These are phyloP conservation scores for Poeciliopsis gracilis DNA, from an alignment of 2,797 vertebrate genomes.

Conservation along the genomic window DNA sequence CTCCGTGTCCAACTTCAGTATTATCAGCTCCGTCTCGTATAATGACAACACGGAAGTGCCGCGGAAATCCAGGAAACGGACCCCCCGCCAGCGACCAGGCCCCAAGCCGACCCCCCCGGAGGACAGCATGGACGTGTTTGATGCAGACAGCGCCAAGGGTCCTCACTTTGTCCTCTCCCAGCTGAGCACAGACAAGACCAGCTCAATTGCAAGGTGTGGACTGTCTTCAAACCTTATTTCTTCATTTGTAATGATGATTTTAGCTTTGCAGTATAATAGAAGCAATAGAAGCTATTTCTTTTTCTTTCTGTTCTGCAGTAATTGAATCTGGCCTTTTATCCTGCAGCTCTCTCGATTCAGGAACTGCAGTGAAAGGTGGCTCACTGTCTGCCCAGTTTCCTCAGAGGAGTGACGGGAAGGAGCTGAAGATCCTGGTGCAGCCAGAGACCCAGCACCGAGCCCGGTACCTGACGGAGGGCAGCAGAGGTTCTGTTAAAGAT, in stretches of 20 bases:
- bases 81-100: constrained; percentile 96
- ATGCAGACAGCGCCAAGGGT: constrained; percentile 98
- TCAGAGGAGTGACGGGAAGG: constrained; percentile 92
- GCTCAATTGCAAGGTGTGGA: constrained; percentile 59
- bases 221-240: constrained; percentile 10
- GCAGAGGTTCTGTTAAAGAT: constrained; percentile 97
- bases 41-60: constrained; percentile 99
- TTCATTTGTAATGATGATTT: constrained; percentile 9
- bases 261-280: constrained; percentile 12
- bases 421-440: constrained; percentile 97
- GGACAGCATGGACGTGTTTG: constrained; percentile 99
- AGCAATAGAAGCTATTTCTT: constrained; percentile 14
- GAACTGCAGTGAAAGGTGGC: constrained; percentile 84
- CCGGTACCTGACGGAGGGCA: constrained; percentile 97
- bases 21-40: constrained; percentile 96
- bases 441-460: constrained; percentile 98
- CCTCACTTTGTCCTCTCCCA: constrained; percentile 99
- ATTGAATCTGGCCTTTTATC: constrained; percentile 36
- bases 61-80: constrained; percentile 97
- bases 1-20: constrained; percentile 98
- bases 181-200: constrained; percentile 95
- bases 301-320: constrained; percentile 2
- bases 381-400: constrained; percentile 93
- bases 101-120: constrained; percentile 90
- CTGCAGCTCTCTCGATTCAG: constrained; percentile 78